A percentile compares a stretch with the other conserved stretches of the same genome.
phyloP scores from a whole-genome alignment of 2,888 invertebrate species.

The Tiliacea aurago region DNA sequence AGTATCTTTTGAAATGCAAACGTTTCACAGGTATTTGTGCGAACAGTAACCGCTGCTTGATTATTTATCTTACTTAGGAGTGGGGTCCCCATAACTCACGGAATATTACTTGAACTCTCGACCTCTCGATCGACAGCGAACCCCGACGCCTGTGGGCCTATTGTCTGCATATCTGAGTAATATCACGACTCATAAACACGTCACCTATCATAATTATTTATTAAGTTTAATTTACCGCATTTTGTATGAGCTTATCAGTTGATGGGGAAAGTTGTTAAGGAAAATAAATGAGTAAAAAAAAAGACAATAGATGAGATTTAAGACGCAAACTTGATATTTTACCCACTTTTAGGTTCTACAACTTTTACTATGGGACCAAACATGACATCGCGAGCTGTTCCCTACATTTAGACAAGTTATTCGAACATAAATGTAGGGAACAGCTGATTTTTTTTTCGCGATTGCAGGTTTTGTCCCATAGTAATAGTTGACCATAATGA shows the following conservation, averaged over 20 bases:
- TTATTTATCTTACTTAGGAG: conserved; percentile 7
- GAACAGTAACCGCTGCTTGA: background rate
- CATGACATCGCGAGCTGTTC: too few species aligned
- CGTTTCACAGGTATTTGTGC: background rate
- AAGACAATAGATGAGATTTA: conserved; percentile 3
- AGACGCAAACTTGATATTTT: background rate
- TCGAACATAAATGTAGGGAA: too few species aligned
- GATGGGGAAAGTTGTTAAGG: background rate
- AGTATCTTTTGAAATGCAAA: background rate
- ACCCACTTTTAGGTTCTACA: background rate
- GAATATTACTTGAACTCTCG: conserved; percentile 37
- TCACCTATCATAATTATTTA: conserved; percentile 24
- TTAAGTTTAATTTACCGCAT: conserved; percentile 25
- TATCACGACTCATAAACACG: conserved; percentile 44
- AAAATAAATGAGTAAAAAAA: background rate
- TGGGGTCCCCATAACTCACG: conserved; percentile 36
- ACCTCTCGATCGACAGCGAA: conserved; percentile 19
- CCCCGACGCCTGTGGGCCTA: conserved; percentile 21
- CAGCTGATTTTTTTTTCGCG: too few species aligned
- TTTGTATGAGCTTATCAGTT: background rate
- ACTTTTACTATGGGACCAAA: too few species aligned
- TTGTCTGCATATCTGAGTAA: conserved; percentile 39
- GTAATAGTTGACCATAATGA: too few species aligned
- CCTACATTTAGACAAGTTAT: too few species aligned
- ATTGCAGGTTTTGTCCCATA: too few species aligned